A percentile compares a stretch with the other conserved stretches of the same genome.
phyloP scores from a whole-genome alignment of 2,113 vertebrate genomes.

The Alectura lathami region DNA sequence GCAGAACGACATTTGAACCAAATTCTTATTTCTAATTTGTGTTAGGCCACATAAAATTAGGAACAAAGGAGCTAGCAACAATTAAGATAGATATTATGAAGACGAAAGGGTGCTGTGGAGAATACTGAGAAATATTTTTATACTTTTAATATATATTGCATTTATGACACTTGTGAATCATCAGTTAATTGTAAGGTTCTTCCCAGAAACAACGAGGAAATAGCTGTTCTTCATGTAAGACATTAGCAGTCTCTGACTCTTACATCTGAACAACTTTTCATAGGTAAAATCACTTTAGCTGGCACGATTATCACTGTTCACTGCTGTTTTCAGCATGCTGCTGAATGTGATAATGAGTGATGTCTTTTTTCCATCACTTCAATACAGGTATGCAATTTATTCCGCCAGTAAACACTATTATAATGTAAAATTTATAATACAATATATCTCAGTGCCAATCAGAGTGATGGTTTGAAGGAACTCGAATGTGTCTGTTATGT shows the following conservation, averaged over 20 bases:
- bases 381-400: constrained; percentile 66
- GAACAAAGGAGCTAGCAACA: neutral
- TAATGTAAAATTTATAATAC: constrained; percentile 75
- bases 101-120: neutral
- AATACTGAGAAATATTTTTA: constrained; percentile 20
- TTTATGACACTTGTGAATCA: constrained; percentile 19
- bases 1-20: neutral
- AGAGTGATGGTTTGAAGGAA: constrained; percentile 65
- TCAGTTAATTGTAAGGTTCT: constrained; percentile 6
- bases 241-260: constrained; percentile 37
- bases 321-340: constrained; percentile 36
- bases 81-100: neutral
- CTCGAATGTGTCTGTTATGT: constrained; percentile 55
- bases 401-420: constrained; percentile 72
- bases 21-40: neutral
- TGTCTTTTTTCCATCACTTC: constrained; percentile 60
- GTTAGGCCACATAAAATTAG: neutral
- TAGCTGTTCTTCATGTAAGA: neutral
- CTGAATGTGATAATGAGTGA: constrained; percentile 63
- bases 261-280: constrained; percentile 50
- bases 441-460: constrained; percentile 70
- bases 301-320: constrained; percentile 47
- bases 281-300: constrained; percentile 51
- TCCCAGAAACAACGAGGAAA: constrained; percentile 36
- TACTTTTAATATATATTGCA: neutral